Base-by-base conservation (phyloP, 2,113 vertebrate species). In the Urocolius indicus region DNA sequence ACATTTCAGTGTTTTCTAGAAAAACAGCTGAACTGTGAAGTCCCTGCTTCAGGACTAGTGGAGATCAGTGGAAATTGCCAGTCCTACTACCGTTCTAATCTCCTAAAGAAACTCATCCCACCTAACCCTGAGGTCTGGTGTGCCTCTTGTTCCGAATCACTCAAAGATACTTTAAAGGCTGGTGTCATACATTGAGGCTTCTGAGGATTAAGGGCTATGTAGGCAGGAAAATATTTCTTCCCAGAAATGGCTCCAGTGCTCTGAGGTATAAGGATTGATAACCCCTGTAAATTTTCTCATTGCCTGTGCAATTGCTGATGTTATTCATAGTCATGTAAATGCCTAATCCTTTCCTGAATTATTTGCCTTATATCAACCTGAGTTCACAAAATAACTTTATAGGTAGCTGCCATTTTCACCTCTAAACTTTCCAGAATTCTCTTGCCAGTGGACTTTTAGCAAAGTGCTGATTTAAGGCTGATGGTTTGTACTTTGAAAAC, bases 251-350 rank as follows among this genome's bases (percentile, higher is more conserved):
- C 15, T 74, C 72, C 87, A 80, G 38, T 74, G 66, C 57, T 91
- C 59, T 83, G 84, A 81, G 95, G 69, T 7, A 11, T 76, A 79
- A 94, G 79, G 89, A 96, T 95, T 95, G 93, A 96, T 95, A 94
- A 95, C 79, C 34, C 38, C 88, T 82, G 73, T 95, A 95, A 95
- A 93, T 97, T 93, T 95, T 94, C 67, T 67, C 84, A 62, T 91
- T 86, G 63, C 68, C 65, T 34, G 72, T 73, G 61, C 74, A 79
- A 61, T 57, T 81, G 92, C 92, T 82, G 69, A 45, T 96, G 83
- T 76, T 93, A 94, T 94, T 97, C 91, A 95, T 93, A 95, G 92
- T 95, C 94, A 93, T 95, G 88, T 92, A 94, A 95, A 61, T 84
- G 77, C 75, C 92, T 88, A 85, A 95, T 87, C 90, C 78, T 89